A percentile compares a stretch with the other conserved stretches of the same genome.
Evolutionary conservation across 2,888 invertebrate genomes (phyloP).

Genomic region (Eupithecia tripunctaria): DNA sequence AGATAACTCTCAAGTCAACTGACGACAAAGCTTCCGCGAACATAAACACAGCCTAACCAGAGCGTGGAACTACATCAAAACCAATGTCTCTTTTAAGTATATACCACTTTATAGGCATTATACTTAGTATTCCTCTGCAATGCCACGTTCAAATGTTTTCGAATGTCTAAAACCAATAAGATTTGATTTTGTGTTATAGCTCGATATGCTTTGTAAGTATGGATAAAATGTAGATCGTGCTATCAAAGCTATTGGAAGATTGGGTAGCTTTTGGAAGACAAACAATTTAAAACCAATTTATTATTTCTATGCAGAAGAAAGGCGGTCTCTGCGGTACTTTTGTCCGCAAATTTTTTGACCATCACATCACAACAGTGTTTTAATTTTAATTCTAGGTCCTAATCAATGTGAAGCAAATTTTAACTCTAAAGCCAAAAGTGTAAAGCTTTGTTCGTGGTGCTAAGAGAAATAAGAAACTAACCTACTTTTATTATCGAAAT

Average conservation of each 20-base stretch:
- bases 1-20: slow-evolving; percentile 38
- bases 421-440: background rate
- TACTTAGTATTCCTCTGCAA: background rate
- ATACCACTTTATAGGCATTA: slow-evolving; percentile 6
- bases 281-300: too few species aligned
- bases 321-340: too few species aligned
- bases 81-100: slow-evolving; percentile 3
- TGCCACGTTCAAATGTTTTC: background rate
- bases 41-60: slow-evolving; percentile 38
- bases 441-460: background rate
- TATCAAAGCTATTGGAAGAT: too few species aligned
- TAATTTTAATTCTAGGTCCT: background rate
- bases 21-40: slow-evolving; percentile 45
- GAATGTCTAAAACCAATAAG: background rate
- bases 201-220: too few species aligned
- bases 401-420: background rate
- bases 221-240: too few species aligned
- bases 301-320: too few species aligned
- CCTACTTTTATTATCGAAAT: background rate
- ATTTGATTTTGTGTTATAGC: too few species aligned
- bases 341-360: too few species aligned
- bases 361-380: background rate
- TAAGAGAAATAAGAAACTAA: background rate
- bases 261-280: too few species aligned
- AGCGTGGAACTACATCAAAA: slow-evolving; percentile 35